These are phyloP conservation scores for Drosophila putrida DNA, from an alignment of 2,888 invertebrate species.

Conservation along the genomic window DNA sequence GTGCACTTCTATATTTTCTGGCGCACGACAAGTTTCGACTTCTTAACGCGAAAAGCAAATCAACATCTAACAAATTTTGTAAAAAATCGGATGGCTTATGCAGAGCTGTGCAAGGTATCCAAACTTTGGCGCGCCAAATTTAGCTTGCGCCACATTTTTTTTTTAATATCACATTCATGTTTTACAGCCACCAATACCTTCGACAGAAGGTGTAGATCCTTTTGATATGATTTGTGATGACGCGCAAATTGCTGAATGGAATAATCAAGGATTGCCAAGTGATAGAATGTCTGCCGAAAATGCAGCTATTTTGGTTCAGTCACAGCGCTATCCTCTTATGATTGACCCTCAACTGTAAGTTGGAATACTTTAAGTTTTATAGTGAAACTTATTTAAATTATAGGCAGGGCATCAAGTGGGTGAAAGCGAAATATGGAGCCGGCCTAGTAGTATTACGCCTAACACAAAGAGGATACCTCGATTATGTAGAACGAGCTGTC, in stretches of 20 bases:
- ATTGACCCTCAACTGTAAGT: slow-evolving; percentile 94
- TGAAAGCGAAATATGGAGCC: slow-evolving; percentile 93
- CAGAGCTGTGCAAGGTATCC: too few species aligned
- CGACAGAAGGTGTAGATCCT: slow-evolving; percentile 92
- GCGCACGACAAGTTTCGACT: too few species aligned
- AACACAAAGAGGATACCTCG: slow-evolving; percentile 93
- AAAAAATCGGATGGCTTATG: too few species aligned
- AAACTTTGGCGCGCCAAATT: too few species aligned
- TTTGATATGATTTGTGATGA: slow-evolving; percentile 95
- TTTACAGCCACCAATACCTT: slow-evolving; percentile 90
- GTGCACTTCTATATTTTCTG: too few species aligned
- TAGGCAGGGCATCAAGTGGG: slow-evolving; percentile 97
- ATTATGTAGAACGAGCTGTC: slow-evolving; percentile 91
- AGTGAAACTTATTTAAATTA: not conserved
- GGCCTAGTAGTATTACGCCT: slow-evolving; percentile 91
- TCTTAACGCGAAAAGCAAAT: too few species aligned
- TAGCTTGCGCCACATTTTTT: too few species aligned
- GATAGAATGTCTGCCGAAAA: slow-evolving; percentile 98
- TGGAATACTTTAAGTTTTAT: not conserved
- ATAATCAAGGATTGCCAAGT: slow-evolving; percentile 96
- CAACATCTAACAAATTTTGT: too few species aligned
- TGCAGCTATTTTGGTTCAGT: slow-evolving; percentile 95
- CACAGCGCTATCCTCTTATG: slow-evolving; percentile 97
- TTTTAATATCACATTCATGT: not conserved
- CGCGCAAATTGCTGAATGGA: slow-evolving; percentile 96